Evolutionary conservation across 2,888 invertebrate genomes (phyloP).

Genomic region (Liodrosophila aerea): DNA sequence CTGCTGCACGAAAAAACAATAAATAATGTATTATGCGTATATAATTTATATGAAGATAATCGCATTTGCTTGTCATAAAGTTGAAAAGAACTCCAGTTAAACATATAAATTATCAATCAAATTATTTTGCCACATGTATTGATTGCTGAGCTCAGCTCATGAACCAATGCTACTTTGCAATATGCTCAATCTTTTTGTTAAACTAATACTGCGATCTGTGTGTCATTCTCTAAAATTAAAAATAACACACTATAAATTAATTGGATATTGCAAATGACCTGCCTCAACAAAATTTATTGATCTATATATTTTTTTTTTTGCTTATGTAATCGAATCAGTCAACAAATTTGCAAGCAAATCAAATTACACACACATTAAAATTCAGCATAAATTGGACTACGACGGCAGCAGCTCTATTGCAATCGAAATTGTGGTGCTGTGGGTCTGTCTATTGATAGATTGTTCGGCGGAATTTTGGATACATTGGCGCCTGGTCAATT

Average conservation of each 20-base stretch:
- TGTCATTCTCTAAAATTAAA: too few relatives aligned
- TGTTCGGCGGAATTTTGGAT: slow-evolving; percentile 52
- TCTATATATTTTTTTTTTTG: slow-evolving; percentile 22
- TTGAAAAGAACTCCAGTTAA: too few relatives aligned
- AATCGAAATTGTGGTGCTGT: slow-evolving; percentile 32
- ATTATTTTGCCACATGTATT: not conserved
- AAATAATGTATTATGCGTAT: too few relatives aligned
- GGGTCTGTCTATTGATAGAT: slow-evolving; percentile 54
- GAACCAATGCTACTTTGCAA: too few relatives aligned
- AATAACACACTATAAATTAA: not conserved
- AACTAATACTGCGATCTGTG: too few relatives aligned
- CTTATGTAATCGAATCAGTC: slow-evolving; percentile 65
- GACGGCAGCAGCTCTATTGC: not conserved
- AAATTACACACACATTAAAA: slow-evolving; percentile 56
- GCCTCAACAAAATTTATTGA: slow-evolving; percentile 26
- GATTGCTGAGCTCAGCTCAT: too few relatives aligned
- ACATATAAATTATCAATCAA: too few relatives aligned
- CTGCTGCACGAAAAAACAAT: too few relatives aligned
- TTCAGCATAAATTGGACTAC: slow-evolving; percentile 21
- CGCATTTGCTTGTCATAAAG: too few relatives aligned
- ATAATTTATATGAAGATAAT: too few relatives aligned
- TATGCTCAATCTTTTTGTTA: too few relatives aligned
- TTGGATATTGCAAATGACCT: slow-evolving; percentile 15
- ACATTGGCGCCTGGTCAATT: slow-evolving; percentile 52
- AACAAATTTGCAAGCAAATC: slow-evolving; percentile 62